Evolutionary conservation across 1,140 invertebrate species (phyloP).

Genomic region (Solen grandis): DNA sequence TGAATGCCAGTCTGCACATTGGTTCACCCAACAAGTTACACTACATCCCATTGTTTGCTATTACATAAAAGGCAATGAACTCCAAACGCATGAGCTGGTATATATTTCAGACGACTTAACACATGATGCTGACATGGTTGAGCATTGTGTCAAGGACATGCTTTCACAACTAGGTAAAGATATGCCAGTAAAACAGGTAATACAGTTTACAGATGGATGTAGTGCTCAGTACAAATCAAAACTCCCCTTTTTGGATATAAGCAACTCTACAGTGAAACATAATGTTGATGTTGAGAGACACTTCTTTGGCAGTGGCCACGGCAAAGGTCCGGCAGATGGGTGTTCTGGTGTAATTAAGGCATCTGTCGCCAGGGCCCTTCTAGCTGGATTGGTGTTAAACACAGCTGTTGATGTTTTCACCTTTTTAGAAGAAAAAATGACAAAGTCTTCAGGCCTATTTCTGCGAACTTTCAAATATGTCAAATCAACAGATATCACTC

Average conservation of each 20-base stretch:
- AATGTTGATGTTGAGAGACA: not conserved
- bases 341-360: not conserved
- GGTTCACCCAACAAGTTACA: too few relatives aligned
- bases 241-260: too few relatives aligned
- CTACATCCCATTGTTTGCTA: too few relatives aligned
- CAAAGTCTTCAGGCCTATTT: not conserved
- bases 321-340: constrained; percentile 2
- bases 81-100: too few relatives aligned
- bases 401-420: not conserved
- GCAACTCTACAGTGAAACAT: too few relatives aligned
- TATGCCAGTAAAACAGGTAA: too few relatives aligned
- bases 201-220: too few relatives aligned
- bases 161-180: too few relatives aligned
- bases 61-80: too few relatives aligned
- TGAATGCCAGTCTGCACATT: too few relatives aligned
- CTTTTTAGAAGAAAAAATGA: not conserved
- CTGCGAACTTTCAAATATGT: not conserved
- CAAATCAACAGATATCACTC: not conserved
- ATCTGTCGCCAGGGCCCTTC: not conserved
- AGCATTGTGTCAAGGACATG: constrained; percentile 8
- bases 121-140: constrained; percentile 5
- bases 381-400: not conserved
- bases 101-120: constrained; percentile 2
- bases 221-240: too few relatives aligned
- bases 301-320: not conserved